Evolutionary conservation across 2,797 vertebrate species (phyloP).

Genomic region (Xiphorhynchus erythropygius): DNA sequence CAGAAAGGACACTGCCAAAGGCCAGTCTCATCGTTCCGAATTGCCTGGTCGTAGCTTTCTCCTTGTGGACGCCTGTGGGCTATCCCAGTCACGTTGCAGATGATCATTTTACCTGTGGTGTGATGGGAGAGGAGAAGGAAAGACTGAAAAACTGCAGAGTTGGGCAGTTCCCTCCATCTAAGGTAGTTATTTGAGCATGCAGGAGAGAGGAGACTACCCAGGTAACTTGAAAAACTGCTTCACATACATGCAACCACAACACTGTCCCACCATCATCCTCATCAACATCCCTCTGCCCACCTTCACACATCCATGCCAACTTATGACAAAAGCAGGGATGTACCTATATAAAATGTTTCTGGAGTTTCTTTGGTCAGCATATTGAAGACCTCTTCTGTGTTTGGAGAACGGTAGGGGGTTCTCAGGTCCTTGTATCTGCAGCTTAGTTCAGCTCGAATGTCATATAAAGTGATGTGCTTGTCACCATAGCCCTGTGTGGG

Average conservation of each 20-base stretch:
- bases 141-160: background rate
- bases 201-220: background rate
- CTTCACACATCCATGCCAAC: background rate
- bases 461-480: slow-evolving; percentile 97
- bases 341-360: slow-evolving; percentile 99
- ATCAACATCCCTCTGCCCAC: background rate
- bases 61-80: slow-evolving; percentile 96
- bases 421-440: slow-evolving; percentile 97
- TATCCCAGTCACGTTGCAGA: slow-evolving; percentile 93
- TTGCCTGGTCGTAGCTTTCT: slow-evolving; percentile 98
- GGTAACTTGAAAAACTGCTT: background rate
- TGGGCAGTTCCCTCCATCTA: background rate
- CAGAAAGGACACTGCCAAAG: slow-evolving; percentile 99
- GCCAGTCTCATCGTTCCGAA: slow-evolving; percentile 92
- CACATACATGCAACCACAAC: background rate
- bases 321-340: background rate
- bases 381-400: slow-evolving; percentile 97
- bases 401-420: slow-evolving; percentile 90
- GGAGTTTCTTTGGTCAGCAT: slow-evolving; percentile 98
- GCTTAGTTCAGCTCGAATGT: slow-evolving; percentile 96
- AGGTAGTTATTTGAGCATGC: background rate
- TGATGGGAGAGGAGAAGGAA: background rate
- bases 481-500: slow-evolving; percentile 91
- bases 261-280: background rate
- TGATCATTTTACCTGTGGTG: slow-evolving; percentile 90